Percentiles rank a stretch among this genome's conserved stretches.
These are phyloP conservation scores for Synchiropus splendidus DNA, from an alignment of 2,113 vertebrate genomes.

Conservation along the genomic window DNA sequence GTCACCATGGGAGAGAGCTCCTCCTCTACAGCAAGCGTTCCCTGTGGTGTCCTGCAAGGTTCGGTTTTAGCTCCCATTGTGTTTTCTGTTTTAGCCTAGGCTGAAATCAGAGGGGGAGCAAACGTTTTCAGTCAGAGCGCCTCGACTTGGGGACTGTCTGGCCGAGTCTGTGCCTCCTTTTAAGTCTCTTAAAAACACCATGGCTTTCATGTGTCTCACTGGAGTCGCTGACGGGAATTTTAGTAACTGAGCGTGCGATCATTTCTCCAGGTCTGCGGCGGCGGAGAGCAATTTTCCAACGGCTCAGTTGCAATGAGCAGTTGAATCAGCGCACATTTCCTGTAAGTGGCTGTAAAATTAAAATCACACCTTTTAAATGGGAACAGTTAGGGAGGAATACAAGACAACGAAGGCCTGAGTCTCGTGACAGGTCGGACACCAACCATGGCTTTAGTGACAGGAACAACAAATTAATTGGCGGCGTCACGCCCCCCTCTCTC, in stretches of 20 bases:
- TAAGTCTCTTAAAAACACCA: too few relatives aligned
- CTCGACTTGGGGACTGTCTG: too few relatives aligned
- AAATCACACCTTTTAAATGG: constrained; percentile 56
- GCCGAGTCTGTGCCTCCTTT: too few relatives aligned
- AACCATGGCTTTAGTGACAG: constrained; percentile 96
- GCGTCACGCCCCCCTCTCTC: constrained; percentile 96
- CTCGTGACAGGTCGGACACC: constrained; percentile 94
- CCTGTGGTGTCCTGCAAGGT: too few relatives aligned
- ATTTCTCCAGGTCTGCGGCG: constrained; percentile 53
- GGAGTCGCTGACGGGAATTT: too few relatives aligned
- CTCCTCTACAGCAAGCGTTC: too few relatives aligned
- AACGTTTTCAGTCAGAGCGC: too few relatives aligned
- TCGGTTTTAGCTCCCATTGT: too few relatives aligned
- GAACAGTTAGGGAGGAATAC: constrained; percentile 71
- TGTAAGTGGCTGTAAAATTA: constrained; percentile 58
- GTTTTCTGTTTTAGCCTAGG: too few relatives aligned
- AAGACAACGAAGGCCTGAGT: constrained; percentile 75
- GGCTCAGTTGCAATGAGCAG: constrained; percentile 65
- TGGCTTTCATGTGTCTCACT: too few relatives aligned
- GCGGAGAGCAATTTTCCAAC: constrained; percentile 54
- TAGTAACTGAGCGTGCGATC: constrained; percentile 67
- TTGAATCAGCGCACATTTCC: constrained; percentile 62
- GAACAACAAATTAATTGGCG: constrained; percentile 99
- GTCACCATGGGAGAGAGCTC: too few relatives aligned
- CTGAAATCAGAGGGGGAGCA: too few relatives aligned